These are phyloP conservation scores for Paralvinella palmiformis DNA, from an alignment of 1,140 invertebrate species.

Conservation along the genomic window DNA sequence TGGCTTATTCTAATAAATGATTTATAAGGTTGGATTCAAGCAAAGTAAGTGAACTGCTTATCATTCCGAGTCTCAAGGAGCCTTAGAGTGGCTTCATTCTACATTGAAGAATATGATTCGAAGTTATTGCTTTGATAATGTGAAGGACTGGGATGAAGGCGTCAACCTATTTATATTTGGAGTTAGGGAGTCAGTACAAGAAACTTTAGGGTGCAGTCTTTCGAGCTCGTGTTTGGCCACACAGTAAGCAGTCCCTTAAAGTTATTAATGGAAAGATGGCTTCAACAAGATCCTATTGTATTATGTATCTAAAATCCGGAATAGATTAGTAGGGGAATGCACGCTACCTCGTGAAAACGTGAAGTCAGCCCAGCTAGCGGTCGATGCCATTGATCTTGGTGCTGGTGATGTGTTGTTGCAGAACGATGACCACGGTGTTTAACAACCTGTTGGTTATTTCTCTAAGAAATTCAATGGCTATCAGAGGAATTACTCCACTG, in stretches of 20 bases:
- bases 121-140: constrained; percentile 13
- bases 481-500: constrained; percentile 18
- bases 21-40: constrained; percentile 16
- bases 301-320: constrained; percentile 11
- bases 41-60: constrained; percentile 12
- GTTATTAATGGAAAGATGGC: constrained; percentile 19
- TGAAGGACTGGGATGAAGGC: constrained; percentile 7
- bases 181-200: no score
- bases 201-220: constrained; percentile 23
- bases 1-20: constrained; percentile 18
- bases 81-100: constrained; percentile 13
- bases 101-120: constrained; percentile 11
- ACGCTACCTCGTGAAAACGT: neutral
- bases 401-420: constrained; percentile 5
- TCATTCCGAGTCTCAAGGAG: constrained; percentile 13
- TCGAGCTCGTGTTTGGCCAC: constrained; percentile 24
- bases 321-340: neutral
- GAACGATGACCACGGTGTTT: constrained; percentile 3
- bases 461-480: constrained; percentile 13
- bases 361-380: neutral
- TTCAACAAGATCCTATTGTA: constrained; percentile 5
- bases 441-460: constrained; percentile 12
- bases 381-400: constrained; percentile 12
- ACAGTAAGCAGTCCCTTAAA: constrained; percentile 20
- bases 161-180: constrained; percentile 15